Evolutionary conservation across 2,888 invertebrate genomes (phyloP).

Genomic region (Stomorhina lunata): DNA sequence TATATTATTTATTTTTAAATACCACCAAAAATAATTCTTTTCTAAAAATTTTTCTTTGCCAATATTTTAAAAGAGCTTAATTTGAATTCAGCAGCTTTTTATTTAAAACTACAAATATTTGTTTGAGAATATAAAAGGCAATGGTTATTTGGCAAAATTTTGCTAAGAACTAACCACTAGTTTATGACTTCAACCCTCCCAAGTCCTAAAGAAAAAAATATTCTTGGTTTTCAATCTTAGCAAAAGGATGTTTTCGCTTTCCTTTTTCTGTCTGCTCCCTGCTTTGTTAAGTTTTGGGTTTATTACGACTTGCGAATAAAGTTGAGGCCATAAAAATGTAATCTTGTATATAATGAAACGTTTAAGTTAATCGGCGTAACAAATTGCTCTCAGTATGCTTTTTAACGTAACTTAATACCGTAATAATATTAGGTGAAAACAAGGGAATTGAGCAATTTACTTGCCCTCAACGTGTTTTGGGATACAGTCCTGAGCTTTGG

Average conservation of each 20-base stretch:
- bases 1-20: constrained; percentile 42
- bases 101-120: background rate
- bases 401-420: constrained; percentile 40
- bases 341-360: constrained; percentile 60
- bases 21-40: constrained; percentile 37
- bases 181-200: constrained; percentile 24
- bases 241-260: background rate
- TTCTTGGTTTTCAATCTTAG: background rate
- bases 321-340: constrained; percentile 44
- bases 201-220: background rate
- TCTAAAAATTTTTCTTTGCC: constrained; percentile 6
- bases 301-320: constrained; percentile 29
- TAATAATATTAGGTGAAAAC: constrained; percentile 57
- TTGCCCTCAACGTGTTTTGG: background rate
- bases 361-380: constrained; percentile 64
- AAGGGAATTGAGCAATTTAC: constrained; percentile 55
- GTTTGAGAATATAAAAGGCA: background rate
- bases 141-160: background rate
- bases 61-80: constrained; percentile 56
- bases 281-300: constrained; percentile 21
- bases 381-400: constrained; percentile 58
- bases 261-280: background rate
- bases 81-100: constrained; percentile 16
- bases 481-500: background rate
- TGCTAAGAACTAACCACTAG: constrained; percentile 26